Evolutionary conservation across 2,113 vertebrate species (phyloP).

Genomic region (Takifugu bimaculatus): DNA sequence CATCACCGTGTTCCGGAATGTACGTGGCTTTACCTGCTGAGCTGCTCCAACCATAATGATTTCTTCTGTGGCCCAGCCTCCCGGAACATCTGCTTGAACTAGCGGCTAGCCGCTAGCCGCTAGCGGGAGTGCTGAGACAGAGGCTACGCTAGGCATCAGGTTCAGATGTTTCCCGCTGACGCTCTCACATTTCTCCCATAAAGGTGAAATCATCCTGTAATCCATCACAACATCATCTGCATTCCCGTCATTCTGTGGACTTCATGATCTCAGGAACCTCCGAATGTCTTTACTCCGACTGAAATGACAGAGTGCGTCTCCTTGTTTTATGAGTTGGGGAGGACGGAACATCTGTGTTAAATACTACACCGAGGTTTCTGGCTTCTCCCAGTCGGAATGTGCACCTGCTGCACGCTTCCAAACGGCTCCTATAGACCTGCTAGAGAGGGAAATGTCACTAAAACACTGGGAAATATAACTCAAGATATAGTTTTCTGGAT

Average conservation of each 20-base stretch:
- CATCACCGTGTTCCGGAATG: slow-evolving; percentile 10
- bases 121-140: too few relatives aligned
- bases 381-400: slow-evolving; percentile 55
- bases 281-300: slow-evolving; percentile 23
- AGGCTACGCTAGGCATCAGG: not conserved
- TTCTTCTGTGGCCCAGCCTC: slow-evolving; percentile 43
- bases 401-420: slow-evolving; percentile 54
- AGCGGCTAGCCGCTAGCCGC: too few relatives aligned
- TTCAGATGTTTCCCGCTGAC: slow-evolving; percentile 13
- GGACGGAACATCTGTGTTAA: slow-evolving; percentile 55
- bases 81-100: too few relatives aligned
- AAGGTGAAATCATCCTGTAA: slow-evolving; percentile 12
- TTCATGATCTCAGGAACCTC: slow-evolving; percentile 13
- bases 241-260: slow-evolving; percentile 42
- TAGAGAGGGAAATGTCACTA: not conserved
- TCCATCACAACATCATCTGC: slow-evolving; percentile 35
- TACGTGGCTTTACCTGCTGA: slow-evolving; percentile 30
- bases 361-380: slow-evolving; percentile 46
- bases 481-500: not conserved
- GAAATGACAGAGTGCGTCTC: slow-evolving; percentile 43
- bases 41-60: slow-evolving; percentile 62
- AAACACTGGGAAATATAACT: slow-evolving; percentile 4
- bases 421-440: slow-evolving; percentile 1
- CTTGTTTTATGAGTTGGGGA: slow-evolving; percentile 47
- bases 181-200: slow-evolving; percentile 5